Percentiles rank a stretch among this genome's conserved stretches.
These are phyloP conservation scores for Megamerina dolium DNA, from an alignment of 2,888 invertebrate genomes.

Conservation along the genomic window DNA sequence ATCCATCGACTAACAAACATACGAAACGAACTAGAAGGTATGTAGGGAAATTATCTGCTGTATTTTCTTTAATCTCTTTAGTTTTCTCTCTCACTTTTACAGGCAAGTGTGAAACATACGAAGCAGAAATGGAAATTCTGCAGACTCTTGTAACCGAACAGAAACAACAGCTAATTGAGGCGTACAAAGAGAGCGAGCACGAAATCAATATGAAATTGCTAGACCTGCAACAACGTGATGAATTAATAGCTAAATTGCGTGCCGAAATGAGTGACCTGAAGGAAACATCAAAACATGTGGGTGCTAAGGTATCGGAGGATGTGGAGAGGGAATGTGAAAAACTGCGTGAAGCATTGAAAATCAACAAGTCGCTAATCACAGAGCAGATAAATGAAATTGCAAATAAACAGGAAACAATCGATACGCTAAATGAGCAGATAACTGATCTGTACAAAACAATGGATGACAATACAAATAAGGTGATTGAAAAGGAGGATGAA, in stretches of 20 bases:
- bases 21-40: constrained; percentile 34
- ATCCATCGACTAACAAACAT: constrained; percentile 34
- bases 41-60: not conserved
- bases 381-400: constrained; percentile 49
- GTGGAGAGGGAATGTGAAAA: constrained; percentile 33
- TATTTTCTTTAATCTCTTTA: not conserved
- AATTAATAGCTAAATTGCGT: constrained; percentile 45
- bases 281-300: constrained; percentile 45
- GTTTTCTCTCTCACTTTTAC: not conserved
- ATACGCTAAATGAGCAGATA: constrained; percentile 55
- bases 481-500: constrained; percentile 51
- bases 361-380: constrained; percentile 38
- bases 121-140: constrained; percentile 42
- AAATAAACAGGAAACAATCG: constrained; percentile 57
- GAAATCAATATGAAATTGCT: constrained; percentile 31
- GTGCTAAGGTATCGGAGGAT: constrained; percentile 28
- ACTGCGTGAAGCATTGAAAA: constrained; percentile 34
- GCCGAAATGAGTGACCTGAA: constrained; percentile 51
- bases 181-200: constrained; percentile 42
- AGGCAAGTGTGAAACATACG: constrained; percentile 33
- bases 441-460: constrained; percentile 56
- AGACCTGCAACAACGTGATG: constrained; percentile 37
- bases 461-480: constrained; percentile 52
- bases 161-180: constrained; percentile 46
- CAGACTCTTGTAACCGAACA: constrained; percentile 45